Evolutionary conservation across 1,140 invertebrate species (phyloP).

Genomic region (Camponotus floridanus): DNA sequence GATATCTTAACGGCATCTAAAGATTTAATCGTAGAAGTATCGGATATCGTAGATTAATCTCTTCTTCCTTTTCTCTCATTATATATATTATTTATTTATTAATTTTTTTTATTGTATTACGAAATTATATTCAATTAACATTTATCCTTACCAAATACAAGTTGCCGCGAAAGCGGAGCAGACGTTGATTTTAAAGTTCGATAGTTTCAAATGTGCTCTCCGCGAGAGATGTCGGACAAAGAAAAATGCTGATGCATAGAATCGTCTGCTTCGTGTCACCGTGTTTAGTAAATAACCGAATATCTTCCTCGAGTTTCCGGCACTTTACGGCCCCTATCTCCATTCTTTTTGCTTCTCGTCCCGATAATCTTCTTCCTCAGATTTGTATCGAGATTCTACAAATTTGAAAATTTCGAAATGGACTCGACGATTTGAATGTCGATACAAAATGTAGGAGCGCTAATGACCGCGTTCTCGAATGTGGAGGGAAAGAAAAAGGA

Average conservation of each 20-base stretch:
- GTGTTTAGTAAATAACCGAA: constrained; percentile 82
- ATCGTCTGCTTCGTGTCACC: constrained; percentile 80
- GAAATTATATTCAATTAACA: neutral
- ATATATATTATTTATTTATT: neutral
- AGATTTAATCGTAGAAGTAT: neutral
- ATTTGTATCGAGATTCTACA: neutral
- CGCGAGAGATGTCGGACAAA: constrained; percentile 75
- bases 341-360: neutral
- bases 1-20: neutral
- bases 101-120: constrained; percentile 4
- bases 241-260: constrained; percentile 80
- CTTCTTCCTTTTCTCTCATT: neutral
- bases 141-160: neutral
- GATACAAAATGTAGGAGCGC: neutral
- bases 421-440: too few relatives aligned
- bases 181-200: constrained; percentile 66
- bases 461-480: neutral
- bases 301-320: constrained; percentile 54
- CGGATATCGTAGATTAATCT: neutral
- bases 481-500: neutral
- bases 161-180: constrained; percentile 2
- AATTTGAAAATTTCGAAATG: neutral
- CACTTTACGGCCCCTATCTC: neutral
- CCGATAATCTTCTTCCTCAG: neutral
- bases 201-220: constrained; percentile 71